phyloP scores from a whole-genome alignment of 2,888 invertebrate species.

The Troides aeacus region DNA sequence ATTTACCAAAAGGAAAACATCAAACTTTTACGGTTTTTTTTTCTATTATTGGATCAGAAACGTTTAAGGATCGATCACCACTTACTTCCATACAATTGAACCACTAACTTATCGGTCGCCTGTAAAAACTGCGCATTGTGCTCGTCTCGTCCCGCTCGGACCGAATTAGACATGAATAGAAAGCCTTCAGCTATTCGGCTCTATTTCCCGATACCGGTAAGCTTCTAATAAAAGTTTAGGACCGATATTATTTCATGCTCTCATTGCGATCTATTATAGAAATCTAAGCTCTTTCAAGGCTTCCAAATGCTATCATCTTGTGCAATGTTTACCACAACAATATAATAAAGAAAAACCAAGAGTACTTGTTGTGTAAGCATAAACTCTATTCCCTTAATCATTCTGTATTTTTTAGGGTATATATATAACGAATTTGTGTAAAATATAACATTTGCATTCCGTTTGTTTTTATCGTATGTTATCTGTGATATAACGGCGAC shows the following conservation, averaged over 20 bases:
- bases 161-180: constrained; percentile 44
- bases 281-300: background rate
- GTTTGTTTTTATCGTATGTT: background rate
- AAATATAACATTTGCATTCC: background rate
- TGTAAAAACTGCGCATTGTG: constrained; percentile 58
- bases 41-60: constrained; percentile 37
- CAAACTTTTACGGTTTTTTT: constrained; percentile 7
- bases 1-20: too few relatives aligned
- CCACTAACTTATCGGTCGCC: constrained; percentile 55
- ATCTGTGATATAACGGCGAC: background rate
- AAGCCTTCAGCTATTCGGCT: constrained; percentile 30
- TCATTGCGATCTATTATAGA: constrained; percentile 18
- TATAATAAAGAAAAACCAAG: too few relatives aligned
- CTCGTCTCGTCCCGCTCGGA: constrained; percentile 39
- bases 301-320: too few relatives aligned
- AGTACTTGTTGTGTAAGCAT: too few relatives aligned
- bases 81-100: constrained; percentile 70
- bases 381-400: too few relatives aligned
- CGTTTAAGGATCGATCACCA: constrained; percentile 49
- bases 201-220: constrained; percentile 28
- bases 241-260: constrained; percentile 29
- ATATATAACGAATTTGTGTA: too few relatives aligned
- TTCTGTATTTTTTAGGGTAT: too few relatives aligned
- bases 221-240: constrained; percentile 32
- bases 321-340: too few relatives aligned